Conservation (phyloP, 2,888 invertebrate genomes). For the Ypsolopha scabrella region DNA sequence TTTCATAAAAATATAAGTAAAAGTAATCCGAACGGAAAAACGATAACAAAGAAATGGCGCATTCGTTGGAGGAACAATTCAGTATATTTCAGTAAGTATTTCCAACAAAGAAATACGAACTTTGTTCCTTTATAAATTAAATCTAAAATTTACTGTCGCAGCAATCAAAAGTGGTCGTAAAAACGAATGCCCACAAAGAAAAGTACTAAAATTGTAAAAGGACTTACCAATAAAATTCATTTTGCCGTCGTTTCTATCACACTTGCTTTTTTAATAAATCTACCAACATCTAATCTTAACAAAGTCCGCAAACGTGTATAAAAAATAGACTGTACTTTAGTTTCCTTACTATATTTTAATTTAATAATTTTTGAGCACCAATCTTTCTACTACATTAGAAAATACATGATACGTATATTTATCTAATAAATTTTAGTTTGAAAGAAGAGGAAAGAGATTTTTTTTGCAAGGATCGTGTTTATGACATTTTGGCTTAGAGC, state of each 20-base stretch:
- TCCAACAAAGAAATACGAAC: background rate
- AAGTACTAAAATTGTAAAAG: constrained; percentile 6
- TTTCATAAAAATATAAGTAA: too few species aligned
- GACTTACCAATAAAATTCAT: constrained; percentile 65
- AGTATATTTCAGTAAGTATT: background rate
- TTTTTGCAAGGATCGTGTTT: constrained; percentile 20
- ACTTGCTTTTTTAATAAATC: constrained; percentile 24
- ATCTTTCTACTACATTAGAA: constrained; percentile 37
- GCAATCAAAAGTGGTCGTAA: constrained; percentile 1
- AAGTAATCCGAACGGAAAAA: background rate
- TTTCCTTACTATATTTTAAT: background rate
- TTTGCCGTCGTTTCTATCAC: constrained; percentile 32
- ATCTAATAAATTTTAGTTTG: constrained; percentile 23
- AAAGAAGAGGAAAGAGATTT: constrained; percentile 28
- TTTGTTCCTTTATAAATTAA: background rate
- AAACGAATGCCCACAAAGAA: background rate
- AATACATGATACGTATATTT: constrained; percentile 64
- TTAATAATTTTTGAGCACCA: constrained; percentile 48
- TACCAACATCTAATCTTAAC: constrained; percentile 45
- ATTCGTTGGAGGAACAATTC: background rate
- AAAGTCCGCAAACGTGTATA: constrained; percentile 32
- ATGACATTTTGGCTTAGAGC: constrained; percentile 40
- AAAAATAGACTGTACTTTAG: constrained; percentile 27
- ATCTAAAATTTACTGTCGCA: background rate
- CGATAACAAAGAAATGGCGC: background rate